phyloP scores from a whole-genome alignment of 2,113 vertebrate species.

The Lophius piscatorius region DNA sequence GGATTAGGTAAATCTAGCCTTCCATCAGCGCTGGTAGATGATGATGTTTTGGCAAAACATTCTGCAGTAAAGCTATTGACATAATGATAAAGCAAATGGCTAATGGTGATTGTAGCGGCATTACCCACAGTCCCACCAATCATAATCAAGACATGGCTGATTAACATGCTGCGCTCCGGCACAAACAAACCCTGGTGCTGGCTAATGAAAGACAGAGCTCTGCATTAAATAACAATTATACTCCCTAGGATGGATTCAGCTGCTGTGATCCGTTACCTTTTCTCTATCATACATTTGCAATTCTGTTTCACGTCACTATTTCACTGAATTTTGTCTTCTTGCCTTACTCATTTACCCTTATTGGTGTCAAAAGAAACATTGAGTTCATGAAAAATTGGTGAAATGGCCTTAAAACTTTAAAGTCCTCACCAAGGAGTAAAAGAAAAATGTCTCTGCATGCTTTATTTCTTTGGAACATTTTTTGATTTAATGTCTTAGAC shows the following conservation, averaged over 20 bases:
- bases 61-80: slow-evolving; percentile 39
- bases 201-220: slow-evolving; percentile 45
- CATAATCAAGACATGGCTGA: slow-evolving; percentile 71
- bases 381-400: slow-evolving; percentile 4
- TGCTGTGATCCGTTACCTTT: slow-evolving; percentile 32
- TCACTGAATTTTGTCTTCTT: not conserved
- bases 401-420: no score
- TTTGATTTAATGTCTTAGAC: no score
- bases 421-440: no score
- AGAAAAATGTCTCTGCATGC: no score
- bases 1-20: slow-evolving; percentile 23
- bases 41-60: slow-evolving; percentile 48
- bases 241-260: slow-evolving; percentile 47
- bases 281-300: not conserved
- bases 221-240: slow-evolving; percentile 57
- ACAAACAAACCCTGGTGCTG: slow-evolving; percentile 61
- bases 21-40: slow-evolving; percentile 49
- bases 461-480: no score
- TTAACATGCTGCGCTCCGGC: slow-evolving; percentile 60
- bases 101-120: slow-evolving; percentile 50
- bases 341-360: not conserved
- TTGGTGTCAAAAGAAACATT: not conserved
- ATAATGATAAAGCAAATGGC: slow-evolving; percentile 62
- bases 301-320: not conserved
- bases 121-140: slow-evolving; percentile 63